phyloP scores from a whole-genome alignment of 2,888 invertebrate genomes.

The Ornithoptera priamus region DNA sequence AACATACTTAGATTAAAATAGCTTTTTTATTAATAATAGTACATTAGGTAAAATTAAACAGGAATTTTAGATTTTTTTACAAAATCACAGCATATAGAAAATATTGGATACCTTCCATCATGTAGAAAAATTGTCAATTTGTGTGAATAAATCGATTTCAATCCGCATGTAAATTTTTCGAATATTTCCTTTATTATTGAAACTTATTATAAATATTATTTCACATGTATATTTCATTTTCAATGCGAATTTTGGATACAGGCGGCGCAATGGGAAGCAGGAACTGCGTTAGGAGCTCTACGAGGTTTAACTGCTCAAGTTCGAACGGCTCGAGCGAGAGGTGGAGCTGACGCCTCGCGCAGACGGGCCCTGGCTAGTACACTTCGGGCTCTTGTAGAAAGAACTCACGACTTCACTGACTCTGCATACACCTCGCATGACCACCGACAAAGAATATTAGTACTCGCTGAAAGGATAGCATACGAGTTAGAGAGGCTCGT shows the following conservation, averaged over 20 bases:
- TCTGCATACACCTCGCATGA: conserved; percentile 99
- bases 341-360: conserved; percentile 84
- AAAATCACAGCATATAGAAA: conserved; percentile 6
- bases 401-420: conserved; percentile 99
- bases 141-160: not conserved
- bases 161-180: conserved; percentile 24
- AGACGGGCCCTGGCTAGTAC: conserved; percentile 92
- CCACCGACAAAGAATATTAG: conserved; percentile 96
- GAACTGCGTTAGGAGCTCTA: conserved; percentile 90
- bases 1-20: conserved; percentile 23
- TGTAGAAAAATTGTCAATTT: conserved; percentile 15
- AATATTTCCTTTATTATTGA: conserved; percentile 19
- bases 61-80: conserved; percentile 5
- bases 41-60: conserved; percentile 6
- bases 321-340: conserved; percentile 86
- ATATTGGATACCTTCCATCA: conserved; percentile 21
- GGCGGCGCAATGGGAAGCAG: conserved; percentile 77
- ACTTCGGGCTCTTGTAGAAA: conserved; percentile 94
- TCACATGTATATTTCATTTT: conserved; percentile 2
- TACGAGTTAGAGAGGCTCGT: conserved; percentile 95
- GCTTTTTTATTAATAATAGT: conserved; percentile 20
- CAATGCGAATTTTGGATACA: conserved; percentile 36
- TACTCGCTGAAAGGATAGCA: conserved; percentile 92
- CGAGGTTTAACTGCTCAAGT: conserved; percentile 92
- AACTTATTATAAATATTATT: not conserved